These are phyloP conservation scores for Drosophila formosana DNA, from an alignment of 2,888 invertebrate species.

Conservation along the genomic window DNA sequence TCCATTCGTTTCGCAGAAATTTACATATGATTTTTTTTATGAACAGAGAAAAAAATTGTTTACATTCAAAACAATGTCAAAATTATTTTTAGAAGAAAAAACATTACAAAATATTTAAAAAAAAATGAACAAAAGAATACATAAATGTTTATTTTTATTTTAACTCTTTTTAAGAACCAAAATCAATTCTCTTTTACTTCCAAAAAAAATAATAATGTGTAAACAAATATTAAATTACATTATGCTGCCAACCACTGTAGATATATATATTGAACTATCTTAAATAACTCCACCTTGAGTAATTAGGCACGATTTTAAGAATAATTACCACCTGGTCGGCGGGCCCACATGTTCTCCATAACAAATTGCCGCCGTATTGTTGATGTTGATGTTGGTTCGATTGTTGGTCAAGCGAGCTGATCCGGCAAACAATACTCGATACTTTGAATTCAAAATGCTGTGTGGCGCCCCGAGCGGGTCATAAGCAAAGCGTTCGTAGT, in stretches of 20 bases:
- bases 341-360: constrained; percentile 46
- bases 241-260: constrained; percentile 25
- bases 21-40: no score
- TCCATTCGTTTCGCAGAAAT: no score
- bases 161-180: no score
- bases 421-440: background rate
- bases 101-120: no score
- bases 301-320: constrained; percentile 75
- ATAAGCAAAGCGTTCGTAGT: constrained; percentile 62
- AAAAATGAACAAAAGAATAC: no score
- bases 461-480: constrained; percentile 34
- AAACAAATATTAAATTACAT: background rate
- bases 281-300: constrained; percentile 49
- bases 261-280: constrained; percentile 20
- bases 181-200: no score
- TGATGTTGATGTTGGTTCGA: constrained; percentile 13
- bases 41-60: no score
- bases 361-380: constrained; percentile 43
- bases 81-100: no score
- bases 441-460: constrained; percentile 6
- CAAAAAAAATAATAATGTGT: no score
- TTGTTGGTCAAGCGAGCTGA: constrained; percentile 21
- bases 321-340: constrained; percentile 77
- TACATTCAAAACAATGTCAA: no score
- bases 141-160: no score